Base-by-base conservation (phyloP, 2,113 vertebrate genomes). In the Vanacampus margaritifer region DNA sequence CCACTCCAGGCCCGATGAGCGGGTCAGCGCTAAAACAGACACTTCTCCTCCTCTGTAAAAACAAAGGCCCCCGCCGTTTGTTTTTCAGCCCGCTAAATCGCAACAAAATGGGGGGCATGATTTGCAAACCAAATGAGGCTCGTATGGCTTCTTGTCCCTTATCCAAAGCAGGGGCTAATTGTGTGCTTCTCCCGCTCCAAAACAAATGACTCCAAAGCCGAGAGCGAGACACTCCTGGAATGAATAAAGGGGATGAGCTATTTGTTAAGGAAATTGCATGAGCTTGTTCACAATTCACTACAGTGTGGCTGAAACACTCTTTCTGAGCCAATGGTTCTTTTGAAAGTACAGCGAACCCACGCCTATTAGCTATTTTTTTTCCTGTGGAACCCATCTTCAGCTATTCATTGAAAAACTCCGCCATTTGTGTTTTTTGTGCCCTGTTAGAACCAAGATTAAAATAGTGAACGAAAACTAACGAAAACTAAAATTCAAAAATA, bases 71-170 rank as follows among this genome's bases (percentile, higher is more conserved):
- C 65, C 24, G 60, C 71, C 87, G 89, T 89, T 90, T 90, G 86
- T 88, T 90, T 90, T 85, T 57, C 54, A 57, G 80, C 75, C 82
- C 73, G 76, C 80, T 86, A 81, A 90, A 89, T 89, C 87, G 65
- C 75, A 86, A 88, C 88, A 81, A 87, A 88, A 88, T 83, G 78
- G 74, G 59, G 13, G 54, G 54, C 54, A 32, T 57, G 72, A 88
- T 90, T 89, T 90, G 88, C 89, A 90, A 89, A 87, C 79, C 89
- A 90, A 90, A 90, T 89, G 80, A 88, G 86, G 82, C 78, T 80
- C 74, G 69, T 77, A 81, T 83, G 83, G 78, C 72, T 86, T 87
- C 79, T 85, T 88, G 85, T 82, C 71, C 77, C 79, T 32, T 81
- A 87, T 86, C 82, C 82, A 87, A 85, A 88, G 79, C 86, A 83